phyloP scores from a whole-genome alignment of 2,113 vertebrate species.

The Plestiodon gilberti region DNA sequence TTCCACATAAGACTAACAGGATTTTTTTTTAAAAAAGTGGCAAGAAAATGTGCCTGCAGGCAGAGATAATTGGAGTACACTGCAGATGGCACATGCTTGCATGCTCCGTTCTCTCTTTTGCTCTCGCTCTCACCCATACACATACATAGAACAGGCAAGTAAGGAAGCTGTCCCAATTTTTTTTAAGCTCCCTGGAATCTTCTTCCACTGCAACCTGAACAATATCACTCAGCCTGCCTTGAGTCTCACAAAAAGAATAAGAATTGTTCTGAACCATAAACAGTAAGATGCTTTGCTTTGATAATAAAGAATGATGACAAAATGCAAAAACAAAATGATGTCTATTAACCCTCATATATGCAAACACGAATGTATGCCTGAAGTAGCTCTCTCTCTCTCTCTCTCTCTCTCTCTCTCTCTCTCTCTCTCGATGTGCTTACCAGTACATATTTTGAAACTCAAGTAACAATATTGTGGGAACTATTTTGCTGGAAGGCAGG shows the following conservation, averaged over 20 bases:
- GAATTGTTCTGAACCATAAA: background rate
- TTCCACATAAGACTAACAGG: background rate
- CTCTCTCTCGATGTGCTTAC: too few species aligned
- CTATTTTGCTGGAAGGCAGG: background rate
- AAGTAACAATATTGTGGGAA: background rate
- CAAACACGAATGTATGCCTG: too few species aligned
- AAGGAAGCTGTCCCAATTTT: background rate
- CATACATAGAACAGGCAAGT: rapidly evolving
- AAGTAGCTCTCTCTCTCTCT: background rate
- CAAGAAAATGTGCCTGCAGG: background rate
- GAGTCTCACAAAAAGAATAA: background rate
- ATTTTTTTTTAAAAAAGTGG: background rate
- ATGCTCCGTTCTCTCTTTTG: background rate
- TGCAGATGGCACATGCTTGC: background rate
- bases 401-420: background rate
- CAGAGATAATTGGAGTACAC: background rate
- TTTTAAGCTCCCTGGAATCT: background rate
- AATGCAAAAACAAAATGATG: background rate
- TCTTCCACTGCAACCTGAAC: background rate
- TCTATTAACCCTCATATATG: background rate
- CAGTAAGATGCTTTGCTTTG: background rate
- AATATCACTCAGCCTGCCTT: background rate
- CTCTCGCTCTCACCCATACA: background rate
- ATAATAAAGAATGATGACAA: background rate
- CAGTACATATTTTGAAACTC: too few species aligned